These are phyloP conservation scores for Neotragus pygmaeus DNA, from an alignment of 2,113 vertebrate species.

Conservation along the genomic window DNA sequence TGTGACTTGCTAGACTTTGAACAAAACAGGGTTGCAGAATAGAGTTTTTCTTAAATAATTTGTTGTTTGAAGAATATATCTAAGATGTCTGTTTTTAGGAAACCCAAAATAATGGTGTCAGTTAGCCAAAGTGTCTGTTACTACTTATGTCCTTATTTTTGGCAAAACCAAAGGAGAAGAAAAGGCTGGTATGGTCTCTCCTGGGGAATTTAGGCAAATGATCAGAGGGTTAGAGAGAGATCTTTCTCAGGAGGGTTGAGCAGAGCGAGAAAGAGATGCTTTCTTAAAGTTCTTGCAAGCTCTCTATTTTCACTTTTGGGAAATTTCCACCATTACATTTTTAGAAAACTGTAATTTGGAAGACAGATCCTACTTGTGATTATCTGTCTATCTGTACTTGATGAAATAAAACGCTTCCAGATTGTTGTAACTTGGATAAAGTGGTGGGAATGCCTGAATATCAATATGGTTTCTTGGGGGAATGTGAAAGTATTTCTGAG, in stretches of 20 bases:
- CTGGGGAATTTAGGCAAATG: not conserved
- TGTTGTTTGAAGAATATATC: not conserved
- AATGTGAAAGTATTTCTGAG: not conserved
- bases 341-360: not conserved
- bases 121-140: not conserved
- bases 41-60: not conserved
- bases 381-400: too few species aligned
- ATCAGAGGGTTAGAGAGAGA: not conserved
- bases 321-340: not conserved
- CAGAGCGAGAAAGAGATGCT: not conserved
- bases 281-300: not conserved
- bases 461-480: not conserved
- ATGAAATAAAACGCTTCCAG: not conserved
- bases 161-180: not conserved
- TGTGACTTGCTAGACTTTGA: not conserved
- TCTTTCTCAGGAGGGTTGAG: not conserved
- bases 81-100: not conserved
- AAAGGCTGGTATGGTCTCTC: not conserved
- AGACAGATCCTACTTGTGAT: not conserved
- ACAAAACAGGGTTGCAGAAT: not conserved
- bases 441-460: not conserved
- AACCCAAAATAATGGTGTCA: not conserved
- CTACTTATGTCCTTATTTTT: not conserved
- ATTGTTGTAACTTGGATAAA: not conserved
- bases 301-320: not conserved